Evolutionary conservation across 2,113 vertebrate species (phyloP), one percentile per base, ranked within the genome.

Genomic region (Baryphthengus martii): DNA sequence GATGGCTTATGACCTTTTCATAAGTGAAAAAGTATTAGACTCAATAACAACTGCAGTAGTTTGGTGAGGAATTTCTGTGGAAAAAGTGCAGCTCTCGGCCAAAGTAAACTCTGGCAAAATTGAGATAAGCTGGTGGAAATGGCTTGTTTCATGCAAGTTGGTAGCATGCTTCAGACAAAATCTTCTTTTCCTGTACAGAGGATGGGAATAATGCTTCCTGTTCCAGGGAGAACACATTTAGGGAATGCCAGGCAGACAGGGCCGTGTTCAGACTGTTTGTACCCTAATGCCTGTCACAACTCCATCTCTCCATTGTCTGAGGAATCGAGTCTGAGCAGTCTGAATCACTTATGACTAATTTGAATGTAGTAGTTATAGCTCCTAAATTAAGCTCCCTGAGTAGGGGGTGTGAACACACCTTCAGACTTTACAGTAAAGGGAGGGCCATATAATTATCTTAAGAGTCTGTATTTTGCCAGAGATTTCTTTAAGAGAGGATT

Each of bases 261-360:
- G 82, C 85, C 59, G 3, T 8, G 82, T 83, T 94, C 88, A 85
- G 90, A 44, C 92, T 73, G 82, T 79, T 45, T 31, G 31, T 66
- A 49, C 75, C 82, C 44, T 56, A 19, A 33, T 2, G 55, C 78
- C 63, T 93, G 95, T 88, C 88, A 94, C 88, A 96, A 84, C 85
- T 92, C 50, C 62, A 53, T 91, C 63, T 61, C 89, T 49, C 75
- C 86, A 86, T 94, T 94, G 95, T 95, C 90, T 90, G 88, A 76
- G 59, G 47, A 86, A 73, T 80, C 75, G 59, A 73, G 75, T 90
- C 72, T 85, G 85, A 92, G 59, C 75, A 72, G 88, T 45, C 59
- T 96, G 95, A 95, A 85, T 95, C 96, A 91, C 72, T 92, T 40
- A 49, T 95, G 95, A 95, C 88, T 95, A 88, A 90, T 95, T 11